Base-by-base conservation (phyloP, 2,797 vertebrate genomes). In the Sus cebifrons region DNA sequence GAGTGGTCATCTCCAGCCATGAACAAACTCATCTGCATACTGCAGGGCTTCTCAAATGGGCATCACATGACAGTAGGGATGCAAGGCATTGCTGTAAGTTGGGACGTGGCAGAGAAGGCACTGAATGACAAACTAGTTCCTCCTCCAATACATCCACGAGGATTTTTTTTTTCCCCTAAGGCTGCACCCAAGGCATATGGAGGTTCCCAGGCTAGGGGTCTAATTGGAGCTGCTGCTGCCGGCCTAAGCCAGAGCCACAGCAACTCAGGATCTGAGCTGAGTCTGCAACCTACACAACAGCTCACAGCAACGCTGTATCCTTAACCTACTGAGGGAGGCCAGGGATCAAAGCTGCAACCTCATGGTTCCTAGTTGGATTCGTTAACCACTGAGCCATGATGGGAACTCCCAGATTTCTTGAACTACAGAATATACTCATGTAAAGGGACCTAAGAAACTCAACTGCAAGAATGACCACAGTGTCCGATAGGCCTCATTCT, bases 51-150 rank as follows among this genome's bases (percentile, higher is more conserved):
- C 13, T n/a, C 18, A 58, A 20, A 32, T 29, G 4, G 5, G n/a
- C 7, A 2, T 12, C n/a, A n/a, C 0, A 15, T 17, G 36, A 73
- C 79, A 29, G 36, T 36, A 62, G 4, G 21, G 9, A 15, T 15
- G 2, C 52, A 17, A 11, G 29, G 25, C 17, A 2, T 0, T 14
- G 54, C 5, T 3, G 1, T 15, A 18, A 65, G 29, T 49, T 29
- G 2, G 44, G 11, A 60, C 64, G 36, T 13, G 18, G 23, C 1
- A 71, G 36, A 29, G 17, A 40, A 70, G 1, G 2, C 4, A 1
- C 60, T 16, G 10, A 77, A n/a, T 64, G 52, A 85, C 5, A 64
- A 58, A 16, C 49, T 32, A 32, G 62, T 25, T 62, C 56, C 18
- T 12, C n/a, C 36, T 65, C 79, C 36, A 36, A 14, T 9, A 3